Conservation (phyloP, 2,113 vertebrate species). For the Brachypteracias leptosomus region DNA sequence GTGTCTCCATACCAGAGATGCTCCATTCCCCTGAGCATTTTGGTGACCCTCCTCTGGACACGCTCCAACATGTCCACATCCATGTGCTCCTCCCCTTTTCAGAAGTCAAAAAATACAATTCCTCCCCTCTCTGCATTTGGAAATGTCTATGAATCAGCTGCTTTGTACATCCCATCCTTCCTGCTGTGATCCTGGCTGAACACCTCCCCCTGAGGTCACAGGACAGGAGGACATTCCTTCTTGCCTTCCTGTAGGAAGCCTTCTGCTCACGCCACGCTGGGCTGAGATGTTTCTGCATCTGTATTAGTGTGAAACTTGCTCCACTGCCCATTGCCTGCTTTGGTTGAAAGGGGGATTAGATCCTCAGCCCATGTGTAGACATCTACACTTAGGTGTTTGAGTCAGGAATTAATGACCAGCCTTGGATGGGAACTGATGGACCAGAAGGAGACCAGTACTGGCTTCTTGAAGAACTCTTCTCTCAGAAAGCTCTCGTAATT, state of each 20-base stretch:
- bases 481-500: neutral
- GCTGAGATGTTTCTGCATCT: too few relatives aligned
- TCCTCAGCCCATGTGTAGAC: neutral
- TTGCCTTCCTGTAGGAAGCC: neutral
- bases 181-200: neutral
- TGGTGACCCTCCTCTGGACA: too few relatives aligned
- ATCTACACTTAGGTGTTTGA: fast-evolving
- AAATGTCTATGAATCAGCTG: neutral
- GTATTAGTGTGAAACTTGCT: neutral
- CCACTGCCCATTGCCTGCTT: neutral
- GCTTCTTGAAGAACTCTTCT: neutral
- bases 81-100: neutral
- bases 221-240: neutral
- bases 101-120: neutral
- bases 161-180: neutral
- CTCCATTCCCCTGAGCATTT: too few relatives aligned
- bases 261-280: neutral
- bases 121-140: too few relatives aligned
- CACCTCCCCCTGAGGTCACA: neutral
- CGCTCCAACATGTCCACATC: too few relatives aligned
- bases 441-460: neutral
- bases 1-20: too few relatives aligned
- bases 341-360: neutral
- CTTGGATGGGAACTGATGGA: neutral
- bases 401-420: neutral